phyloP scores from a whole-genome alignment of 2,888 invertebrate genomes.

The Koerneria pararmatus region DNA sequence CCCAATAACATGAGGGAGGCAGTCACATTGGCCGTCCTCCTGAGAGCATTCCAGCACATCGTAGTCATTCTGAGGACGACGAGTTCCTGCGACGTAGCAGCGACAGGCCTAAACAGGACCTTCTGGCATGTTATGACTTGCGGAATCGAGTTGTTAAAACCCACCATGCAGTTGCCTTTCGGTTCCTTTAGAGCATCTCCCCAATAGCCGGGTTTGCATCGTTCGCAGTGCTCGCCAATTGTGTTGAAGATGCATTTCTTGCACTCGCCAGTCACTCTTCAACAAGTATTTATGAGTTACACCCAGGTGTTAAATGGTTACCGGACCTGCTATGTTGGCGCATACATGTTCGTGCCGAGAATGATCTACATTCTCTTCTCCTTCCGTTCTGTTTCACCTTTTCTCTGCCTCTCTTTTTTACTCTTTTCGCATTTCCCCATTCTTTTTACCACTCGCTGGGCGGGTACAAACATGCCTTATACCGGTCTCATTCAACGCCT shows the following conservation, averaged over 20 bases:
- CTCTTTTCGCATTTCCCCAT: too few species aligned
- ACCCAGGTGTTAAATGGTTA: too few species aligned
- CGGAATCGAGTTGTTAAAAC: too few species aligned
- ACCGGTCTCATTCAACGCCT: too few species aligned
- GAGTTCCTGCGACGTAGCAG: conserved; percentile 80
- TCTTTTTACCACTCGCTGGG: too few species aligned
- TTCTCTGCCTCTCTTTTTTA: too few species aligned
- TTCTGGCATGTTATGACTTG: too few species aligned
- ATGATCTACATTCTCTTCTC: too few species aligned
- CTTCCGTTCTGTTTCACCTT: too few species aligned
- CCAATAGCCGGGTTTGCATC: conserved; percentile 84
- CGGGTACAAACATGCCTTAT: too few species aligned
- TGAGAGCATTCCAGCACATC: conserved; percentile 58
- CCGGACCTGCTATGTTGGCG: too few species aligned
- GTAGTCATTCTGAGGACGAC: conserved; percentile 51
- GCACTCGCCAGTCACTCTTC: conserved; percentile 78
- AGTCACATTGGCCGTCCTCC: conserved; percentile 62
- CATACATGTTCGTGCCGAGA: too few species aligned
- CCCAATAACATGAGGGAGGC: conserved; percentile 61
- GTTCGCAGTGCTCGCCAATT: conserved; percentile 83
- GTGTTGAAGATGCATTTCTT: conserved; percentile 94
- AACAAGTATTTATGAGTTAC: conserved; percentile 11
- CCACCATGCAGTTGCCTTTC: conserved; percentile 73
- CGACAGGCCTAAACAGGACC: conserved; percentile 71
- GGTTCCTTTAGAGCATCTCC: conserved; percentile 81